These are phyloP conservation scores for Liposcelis brunnea DNA, from an alignment of 2,888 invertebrate genomes.

Conservation along the genomic window DNA sequence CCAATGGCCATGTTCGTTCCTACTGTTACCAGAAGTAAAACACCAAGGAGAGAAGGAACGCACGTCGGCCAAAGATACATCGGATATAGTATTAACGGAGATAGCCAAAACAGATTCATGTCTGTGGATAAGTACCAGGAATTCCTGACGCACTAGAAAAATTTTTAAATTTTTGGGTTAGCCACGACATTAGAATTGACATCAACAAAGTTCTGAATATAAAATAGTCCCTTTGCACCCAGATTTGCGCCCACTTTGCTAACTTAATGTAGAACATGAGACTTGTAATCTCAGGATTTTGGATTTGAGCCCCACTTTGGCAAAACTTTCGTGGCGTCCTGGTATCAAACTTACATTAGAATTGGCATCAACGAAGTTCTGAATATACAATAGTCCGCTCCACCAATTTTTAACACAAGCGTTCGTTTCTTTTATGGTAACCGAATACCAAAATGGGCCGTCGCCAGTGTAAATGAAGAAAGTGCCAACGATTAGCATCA, in stretches of 20 bases:
- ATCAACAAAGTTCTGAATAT: too few relatives aligned
- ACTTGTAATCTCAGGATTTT: too few relatives aligned
- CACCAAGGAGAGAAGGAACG: background rate
- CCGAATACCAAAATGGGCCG: background rate
- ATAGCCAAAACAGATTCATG: slow-evolving; percentile 45
- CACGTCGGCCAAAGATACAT: slow-evolving; percentile 41
- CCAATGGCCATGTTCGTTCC: too few relatives aligned
- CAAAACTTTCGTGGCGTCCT: too few relatives aligned
- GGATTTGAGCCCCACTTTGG: too few relatives aligned
- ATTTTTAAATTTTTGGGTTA: too few relatives aligned
- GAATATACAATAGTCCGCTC: background rate
- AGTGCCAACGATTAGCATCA: background rate
- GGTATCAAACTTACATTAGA: background rate
- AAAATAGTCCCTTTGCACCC: too few relatives aligned
- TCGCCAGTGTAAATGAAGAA: background rate
- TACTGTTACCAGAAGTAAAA: too few relatives aligned
- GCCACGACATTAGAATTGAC: too few relatives aligned
- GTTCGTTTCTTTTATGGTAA: background rate
- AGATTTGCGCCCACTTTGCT: too few relatives aligned
- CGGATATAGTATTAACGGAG: slow-evolving; percentile 47
- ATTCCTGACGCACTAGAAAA: slow-evolving; percentile 51
- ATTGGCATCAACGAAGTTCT: background rate
- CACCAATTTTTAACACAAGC: background rate
- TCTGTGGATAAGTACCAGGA: slow-evolving; percentile 51
- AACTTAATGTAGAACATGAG: too few relatives aligned